Evolutionary conservation across 1,140 invertebrate species (phyloP), one percentile per base, ranked within the genome.

Genomic region (Oncopodura yosiiana): DNA sequence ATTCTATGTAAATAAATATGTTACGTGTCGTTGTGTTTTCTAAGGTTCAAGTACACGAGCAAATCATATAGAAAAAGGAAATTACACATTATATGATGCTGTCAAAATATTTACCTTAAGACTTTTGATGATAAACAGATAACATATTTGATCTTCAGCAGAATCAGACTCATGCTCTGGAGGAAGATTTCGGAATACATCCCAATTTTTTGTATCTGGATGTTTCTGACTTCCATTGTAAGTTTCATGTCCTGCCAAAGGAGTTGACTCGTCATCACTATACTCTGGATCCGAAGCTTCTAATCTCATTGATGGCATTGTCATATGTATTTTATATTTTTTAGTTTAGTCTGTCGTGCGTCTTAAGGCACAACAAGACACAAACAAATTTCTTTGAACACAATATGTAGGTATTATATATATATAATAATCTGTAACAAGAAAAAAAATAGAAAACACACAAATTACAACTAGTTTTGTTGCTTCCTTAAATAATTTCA

Each of bases 161-260:
- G 87, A 90, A 44, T 86, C 86, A 57, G 84, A 87, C 69, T 91
- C 87, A 66, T 82, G 79, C 69, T 89, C 88, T 51, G 81, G 82
- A 8, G 89, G 89, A 48, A 88, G 83, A 69, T 89, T 83, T 67
- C 88, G 75, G 74, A 94, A 94, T 14, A 93, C 87, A 77, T 94
- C 90, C 90, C 90, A 94, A 80, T 84, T 86, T 83, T 92, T 92
- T 53, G 86, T 90, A 69, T 92, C 87, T 57, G 87, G 80, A 38
- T 84, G 88, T 61, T 87, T 74, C 70, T 85, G 84, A 67, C 87
- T 88, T 71, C 84, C 86, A 56, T 82, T 83, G 66, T 90, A 89
- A 61, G 87, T 85, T 67, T 88, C 84, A 66, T 83, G 80, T 29
- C 64, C 56, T 49, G 81, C 82, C 62, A 89, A 76, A 39, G 86